Evolutionary conservation across 2,797 vertebrate genomes (phyloP), one percentile per base, ranked within the genome.

Genomic region (Epinephelus malabaricus): DNA sequence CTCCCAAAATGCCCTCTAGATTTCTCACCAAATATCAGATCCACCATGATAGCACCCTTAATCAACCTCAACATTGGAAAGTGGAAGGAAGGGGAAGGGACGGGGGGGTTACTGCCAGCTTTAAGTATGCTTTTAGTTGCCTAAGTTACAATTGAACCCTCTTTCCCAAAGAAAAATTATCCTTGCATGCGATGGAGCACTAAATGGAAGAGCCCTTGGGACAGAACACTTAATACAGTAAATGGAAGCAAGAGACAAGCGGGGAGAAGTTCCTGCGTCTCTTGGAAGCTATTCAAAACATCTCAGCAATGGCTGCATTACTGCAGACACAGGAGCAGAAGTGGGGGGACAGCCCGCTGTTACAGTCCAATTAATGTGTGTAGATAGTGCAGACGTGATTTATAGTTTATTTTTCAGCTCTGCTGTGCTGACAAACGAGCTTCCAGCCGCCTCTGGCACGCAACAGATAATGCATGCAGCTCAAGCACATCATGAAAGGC

Each of bases 341-440:
- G 69, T 67, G 58, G 62, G 77, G 77, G 82, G 68, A 12, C n/a
- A 61, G 73, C 63, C 74, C 6, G 47, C 90, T 86, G 92, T 94
- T 94, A 92, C 92, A 93, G 86, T 93, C 93, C 93, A 92, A 93
- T 94, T 93, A 87, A 92, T 93, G 84, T 91, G 90, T 94, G 90
- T 86, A 89, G 92, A 91, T 92, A 88, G 88, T 14, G 38, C 81
- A 72, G 86, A 88, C 78, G 49, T 94, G 93, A 94, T 94, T 93
- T 92, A 94, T 94, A 80, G 88, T 85, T 87, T 76, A 88, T 86
- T 89, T 69, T 84, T 84, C 19, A 12, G 78, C 87, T 72, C 73
- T 55, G 72, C 84, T 60, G n/a, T 73, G 69, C 86, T 88, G 91
- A 94, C 84, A 93, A 87, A 92, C 63, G 84, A 91, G 86, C 87